Percentiles rank a stretch among this genome's conserved stretches.
Conservation (phyloP, 53 echinoderm and acorn worm species). For the Paelopatides confundens region DNA sequence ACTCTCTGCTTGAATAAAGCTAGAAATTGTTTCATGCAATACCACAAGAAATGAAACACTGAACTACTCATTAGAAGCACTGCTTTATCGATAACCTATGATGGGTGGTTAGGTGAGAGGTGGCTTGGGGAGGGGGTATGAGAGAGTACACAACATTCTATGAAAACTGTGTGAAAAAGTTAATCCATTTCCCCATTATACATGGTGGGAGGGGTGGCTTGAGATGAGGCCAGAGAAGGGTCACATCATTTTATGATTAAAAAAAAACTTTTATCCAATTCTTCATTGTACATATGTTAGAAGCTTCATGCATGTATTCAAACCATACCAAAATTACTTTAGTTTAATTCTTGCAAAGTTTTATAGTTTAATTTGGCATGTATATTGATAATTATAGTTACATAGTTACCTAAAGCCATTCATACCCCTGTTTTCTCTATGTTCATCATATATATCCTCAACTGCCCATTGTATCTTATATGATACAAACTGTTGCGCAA, state of each 20-base stretch:
- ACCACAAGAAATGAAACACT: constrained; percentile 22
- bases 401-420: neutral
- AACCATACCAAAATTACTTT: too few relatives aligned
- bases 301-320: neutral
- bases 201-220: neutral
- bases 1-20: constrained; percentile 46
- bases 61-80: constrained; percentile 19
- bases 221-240: too few relatives aligned
- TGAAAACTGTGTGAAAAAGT: neutral
- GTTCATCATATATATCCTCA: too few relatives aligned
- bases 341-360: too few relatives aligned
- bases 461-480: constrained; percentile 16
- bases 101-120: too few relatives aligned
- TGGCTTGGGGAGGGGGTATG: too few relatives aligned
- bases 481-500: constrained; percentile 30
- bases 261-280: too few relatives aligned
- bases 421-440: too few relatives aligned
- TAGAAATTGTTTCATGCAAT: too few relatives aligned
- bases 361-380: neutral
- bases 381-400: neutral
- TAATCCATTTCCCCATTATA: neutral
- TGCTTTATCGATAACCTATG: too few relatives aligned
- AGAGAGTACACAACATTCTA: too few relatives aligned
- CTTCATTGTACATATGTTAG: neutral
- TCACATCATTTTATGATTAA: too few relatives aligned